Conservation (phyloP, 2,888 invertebrate genomes). For the Girardia tigrina region DNA sequence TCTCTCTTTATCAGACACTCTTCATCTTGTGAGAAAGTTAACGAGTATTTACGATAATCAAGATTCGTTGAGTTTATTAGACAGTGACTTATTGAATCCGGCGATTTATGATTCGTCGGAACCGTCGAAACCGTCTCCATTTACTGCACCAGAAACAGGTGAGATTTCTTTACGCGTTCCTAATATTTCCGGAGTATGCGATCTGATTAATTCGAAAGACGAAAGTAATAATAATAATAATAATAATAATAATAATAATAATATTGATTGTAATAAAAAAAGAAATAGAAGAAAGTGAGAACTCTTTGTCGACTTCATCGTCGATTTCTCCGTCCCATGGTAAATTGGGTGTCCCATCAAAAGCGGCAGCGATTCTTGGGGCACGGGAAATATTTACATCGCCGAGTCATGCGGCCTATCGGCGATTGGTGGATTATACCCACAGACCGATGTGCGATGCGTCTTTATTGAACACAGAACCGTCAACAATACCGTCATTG, state of each 20-base stretch:
- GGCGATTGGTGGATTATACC: conserved; percentile 6
- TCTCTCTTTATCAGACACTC: not conserved
- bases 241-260: too few relatives aligned
- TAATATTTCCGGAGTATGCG: too few relatives aligned
- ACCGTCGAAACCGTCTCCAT: not conserved
- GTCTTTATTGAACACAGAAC: not conserved
- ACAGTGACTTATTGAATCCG: conserved; percentile 7
- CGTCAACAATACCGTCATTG: conserved; percentile 5
- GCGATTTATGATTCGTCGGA: not conserved
- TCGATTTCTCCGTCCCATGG: not conserved
- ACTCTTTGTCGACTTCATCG: not conserved
- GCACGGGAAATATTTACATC: conserved; percentile 7
- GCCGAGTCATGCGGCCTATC: conserved; percentile 11
- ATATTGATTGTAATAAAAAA: too few relatives aligned
- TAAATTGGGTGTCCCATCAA: not conserved
- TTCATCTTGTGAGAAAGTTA: not conserved
- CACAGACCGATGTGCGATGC: not conserved
- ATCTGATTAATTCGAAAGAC: not conserved
- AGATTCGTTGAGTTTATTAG: conserved; percentile 11
- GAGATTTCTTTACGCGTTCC: not conserved
- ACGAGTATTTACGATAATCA: conserved; percentile 15
- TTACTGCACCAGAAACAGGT: not conserved
- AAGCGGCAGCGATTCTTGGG: conserved; percentile 5
- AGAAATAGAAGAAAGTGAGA: not conserved
- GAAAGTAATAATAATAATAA: not conserved